phyloP scores from a whole-genome alignment of 2,113 vertebrate genomes.

The Alligator sinensis region DNA sequence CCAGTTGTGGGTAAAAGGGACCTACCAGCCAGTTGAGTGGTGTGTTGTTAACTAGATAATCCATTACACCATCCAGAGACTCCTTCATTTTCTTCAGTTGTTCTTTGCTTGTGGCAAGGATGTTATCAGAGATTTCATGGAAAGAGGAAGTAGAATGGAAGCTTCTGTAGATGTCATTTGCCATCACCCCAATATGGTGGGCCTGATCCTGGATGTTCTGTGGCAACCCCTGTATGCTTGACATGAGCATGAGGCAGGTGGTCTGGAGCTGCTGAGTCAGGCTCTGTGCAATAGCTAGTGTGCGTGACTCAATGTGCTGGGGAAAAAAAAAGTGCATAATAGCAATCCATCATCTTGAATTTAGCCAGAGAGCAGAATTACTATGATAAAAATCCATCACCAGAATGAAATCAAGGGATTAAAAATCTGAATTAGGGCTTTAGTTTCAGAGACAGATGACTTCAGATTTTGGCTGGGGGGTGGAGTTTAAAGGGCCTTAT shows the following conservation, averaged over 20 bases:
- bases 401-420: not conserved
- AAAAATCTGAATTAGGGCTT: not conserved
- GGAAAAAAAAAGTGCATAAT: constrained; percentile 8
- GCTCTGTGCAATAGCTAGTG: constrained; percentile 84
- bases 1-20: constrained; percentile 81
- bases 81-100: constrained; percentile 85
- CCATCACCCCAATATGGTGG: constrained; percentile 73
- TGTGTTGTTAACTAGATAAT: constrained; percentile 91
- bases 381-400: not conserved
- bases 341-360: not conserved
- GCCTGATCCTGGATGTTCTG: constrained; percentile 86
- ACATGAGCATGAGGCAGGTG: constrained; percentile 83
- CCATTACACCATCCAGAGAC: constrained; percentile 83
- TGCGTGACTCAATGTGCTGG: constrained; percentile 89
- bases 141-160: constrained; percentile 76
- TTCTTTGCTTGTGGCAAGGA: constrained; percentile 83
- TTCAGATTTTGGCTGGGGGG: too few relatives aligned
- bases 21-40: constrained; percentile 91
- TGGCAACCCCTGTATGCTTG: constrained; percentile 86
- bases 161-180: constrained; percentile 82
- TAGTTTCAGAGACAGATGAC: not conserved
- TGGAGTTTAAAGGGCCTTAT: too few relatives aligned
- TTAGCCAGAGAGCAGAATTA: not conserved
- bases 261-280: constrained; percentile 86
- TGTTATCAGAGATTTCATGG: constrained; percentile 82